Evolutionary conservation across 2,888 invertebrate species (phyloP).

Genomic region (Dolichopus griseipennis): DNA sequence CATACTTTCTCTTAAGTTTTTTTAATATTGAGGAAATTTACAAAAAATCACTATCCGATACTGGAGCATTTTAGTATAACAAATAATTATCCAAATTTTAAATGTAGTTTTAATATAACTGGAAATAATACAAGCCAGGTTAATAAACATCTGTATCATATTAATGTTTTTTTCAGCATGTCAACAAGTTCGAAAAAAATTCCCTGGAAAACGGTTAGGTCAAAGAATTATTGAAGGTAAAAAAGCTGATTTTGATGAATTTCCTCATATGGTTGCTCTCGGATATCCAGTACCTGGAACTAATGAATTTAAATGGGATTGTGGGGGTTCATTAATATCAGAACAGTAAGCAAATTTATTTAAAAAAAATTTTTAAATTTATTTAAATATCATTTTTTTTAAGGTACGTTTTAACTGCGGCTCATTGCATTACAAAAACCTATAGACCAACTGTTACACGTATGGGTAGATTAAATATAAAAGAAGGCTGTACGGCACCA

Average conservation of each 20-base stretch:
- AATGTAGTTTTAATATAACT: too few species aligned
- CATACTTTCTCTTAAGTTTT: too few species aligned
- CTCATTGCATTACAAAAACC: slow-evolving; percentile 20
- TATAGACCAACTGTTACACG: slow-evolving; percentile 17
- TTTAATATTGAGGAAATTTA: too few species aligned
- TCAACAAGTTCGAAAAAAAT: slow-evolving; percentile 8
- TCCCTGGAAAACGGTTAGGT: slow-evolving; percentile 14
- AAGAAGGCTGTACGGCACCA: too few species aligned
- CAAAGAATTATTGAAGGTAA: slow-evolving; percentile 33
- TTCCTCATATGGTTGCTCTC: slow-evolving; percentile 21
- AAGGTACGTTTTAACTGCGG: slow-evolving; percentile 19
- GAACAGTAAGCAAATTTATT: slow-evolving; percentile 8
- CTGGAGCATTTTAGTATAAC: too few species aligned
- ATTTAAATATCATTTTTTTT: not conserved
- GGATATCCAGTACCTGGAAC: slow-evolving; percentile 12
- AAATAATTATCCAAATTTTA: too few species aligned
- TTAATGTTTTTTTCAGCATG: slow-evolving; percentile 18
- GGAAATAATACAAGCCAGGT: too few species aligned
- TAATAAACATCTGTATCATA: not conserved
- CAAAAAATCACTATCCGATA: too few species aligned
- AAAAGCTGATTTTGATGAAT: slow-evolving; percentile 18
- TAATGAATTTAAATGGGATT: slow-evolving; percentile 13
- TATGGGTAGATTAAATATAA: slow-evolving; percentile 19
- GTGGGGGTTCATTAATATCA: slow-evolving; percentile 22
- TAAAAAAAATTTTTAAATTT: not conserved